Conservation (phyloP, 2,888 invertebrate genomes). For the Scrobipalpa atriplicella region DNA sequence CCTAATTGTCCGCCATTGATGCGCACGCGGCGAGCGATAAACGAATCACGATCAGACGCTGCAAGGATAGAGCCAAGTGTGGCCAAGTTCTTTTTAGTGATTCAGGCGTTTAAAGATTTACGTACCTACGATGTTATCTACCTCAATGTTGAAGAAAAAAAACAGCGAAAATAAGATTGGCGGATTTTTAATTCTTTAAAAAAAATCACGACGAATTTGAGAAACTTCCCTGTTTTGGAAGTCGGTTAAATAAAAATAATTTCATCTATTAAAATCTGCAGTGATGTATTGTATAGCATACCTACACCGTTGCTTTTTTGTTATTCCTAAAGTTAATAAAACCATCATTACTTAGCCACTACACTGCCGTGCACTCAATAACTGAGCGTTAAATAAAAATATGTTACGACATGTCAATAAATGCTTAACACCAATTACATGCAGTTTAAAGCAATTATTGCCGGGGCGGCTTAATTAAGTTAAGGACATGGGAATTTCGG, state of each 20-base stretch:
- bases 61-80: not conserved
- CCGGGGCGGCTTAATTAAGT: conserved; percentile 47
- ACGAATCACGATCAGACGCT: not conserved
- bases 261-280: no score
- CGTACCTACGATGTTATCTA: no score
- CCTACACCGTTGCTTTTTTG: not conserved
- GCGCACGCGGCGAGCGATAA: conserved; percentile 39
- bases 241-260: no score
- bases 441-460: conserved; percentile 53
- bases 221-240: no score
- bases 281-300: not conserved
- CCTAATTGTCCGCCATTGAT: conserved; percentile 45
- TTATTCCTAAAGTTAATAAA: not conserved
- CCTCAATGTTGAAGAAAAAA: no score
- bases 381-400: conserved; percentile 43
- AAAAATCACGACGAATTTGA: no score
- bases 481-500: conserved; percentile 41
- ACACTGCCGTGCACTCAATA: conserved; percentile 33
- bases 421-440: conserved; percentile 64
- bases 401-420: conserved; percentile 64
- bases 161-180: no score
- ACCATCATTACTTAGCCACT: conserved; percentile 29
- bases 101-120: no score
- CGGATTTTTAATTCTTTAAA: no score
- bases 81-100: conserved; percentile 4